Evolutionary conservation across 1,140 invertebrate species (phyloP).

Genomic region (Cheumatopsyche charites): DNA sequence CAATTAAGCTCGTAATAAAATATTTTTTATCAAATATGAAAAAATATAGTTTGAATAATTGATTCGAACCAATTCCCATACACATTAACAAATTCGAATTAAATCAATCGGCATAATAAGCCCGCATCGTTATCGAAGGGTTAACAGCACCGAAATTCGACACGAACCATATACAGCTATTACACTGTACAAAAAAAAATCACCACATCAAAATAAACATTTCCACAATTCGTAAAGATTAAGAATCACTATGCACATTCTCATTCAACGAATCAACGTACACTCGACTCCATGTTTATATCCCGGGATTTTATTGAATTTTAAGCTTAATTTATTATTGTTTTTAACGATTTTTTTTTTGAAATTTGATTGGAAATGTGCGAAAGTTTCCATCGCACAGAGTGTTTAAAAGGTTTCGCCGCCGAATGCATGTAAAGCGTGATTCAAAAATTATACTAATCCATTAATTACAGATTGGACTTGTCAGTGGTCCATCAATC

Average conservation of each 20-base stretch:
- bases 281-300: conserved; percentile 37
- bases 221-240: no score
- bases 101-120: background rate
- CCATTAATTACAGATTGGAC: conserved; percentile 38
- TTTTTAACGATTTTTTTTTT: conserved; percentile 12
- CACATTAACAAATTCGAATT: conserved; percentile 6
- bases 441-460: conserved; percentile 37
- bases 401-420: no score
- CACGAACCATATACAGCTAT: no score
- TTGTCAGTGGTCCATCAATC: conserved; percentile 38
- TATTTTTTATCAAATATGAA: no score
- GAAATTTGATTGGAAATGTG: background rate
- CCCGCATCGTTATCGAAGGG: background rate
- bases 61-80: no score
- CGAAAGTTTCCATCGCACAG: background rate
- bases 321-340: conserved; percentile 11
- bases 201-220: no score
- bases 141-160: no score
- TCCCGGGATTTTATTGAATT: conserved; percentile 29
- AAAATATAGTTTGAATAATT: no score
- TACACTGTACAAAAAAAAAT: no score
- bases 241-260: no score
- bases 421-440: conserved; percentile 13
- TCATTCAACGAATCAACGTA: no score
- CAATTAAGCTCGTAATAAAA: no score